Base-by-base conservation (phyloP, 2,113 vertebrate genomes). In the Tringa solitaria region DNA sequence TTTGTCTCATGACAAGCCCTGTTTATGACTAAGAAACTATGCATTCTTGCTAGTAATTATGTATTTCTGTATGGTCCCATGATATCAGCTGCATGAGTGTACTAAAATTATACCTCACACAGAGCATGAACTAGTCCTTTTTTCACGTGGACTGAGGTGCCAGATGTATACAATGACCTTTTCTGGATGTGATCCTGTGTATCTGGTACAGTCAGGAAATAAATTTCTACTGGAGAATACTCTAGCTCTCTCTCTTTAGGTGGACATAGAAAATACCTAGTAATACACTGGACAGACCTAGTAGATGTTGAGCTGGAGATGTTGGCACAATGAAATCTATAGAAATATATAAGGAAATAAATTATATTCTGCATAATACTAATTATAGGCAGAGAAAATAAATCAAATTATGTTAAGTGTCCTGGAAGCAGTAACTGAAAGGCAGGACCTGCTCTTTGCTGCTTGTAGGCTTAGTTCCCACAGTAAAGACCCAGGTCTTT, bases 141-240 rank as follows among this genome's bases (percentile, higher is more conserved):
- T 81, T 60, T 13, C 14, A 48, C 6, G 21, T 48, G 9, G 69
- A 69, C 23, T 43, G 30, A 56, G 9, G 6, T 18, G 73, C 18
- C 0, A 0, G 2, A 10, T 50, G 4, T 68, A 28, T 46, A 20
- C 28, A 43, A 3, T 33, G 12, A 12, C 33, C 9, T 81, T 87
- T 87, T 48, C 26, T 77, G 24, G 6, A 24, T 72, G 4, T 74
- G 6, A 63, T 76, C 22, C 11, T 41, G 9, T 6, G 8, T 30
- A n/a, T 45, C 21, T 74, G 9, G 2, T 30, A 67, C 24, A 81
- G 24, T 39, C 35, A 74, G 85, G 33, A 64, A 69, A 22, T 10
- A 16, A 1, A 48, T 61, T 87, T 74, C 33, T 74, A 3, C 59
- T 39, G 15, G 14, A 54, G 21, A 65, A 15, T 13, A 6, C 6